These are phyloP conservation scores for Tangara arthus DNA, from an alignment of 2,797 vertebrate genomes.

Conservation along the genomic window DNA sequence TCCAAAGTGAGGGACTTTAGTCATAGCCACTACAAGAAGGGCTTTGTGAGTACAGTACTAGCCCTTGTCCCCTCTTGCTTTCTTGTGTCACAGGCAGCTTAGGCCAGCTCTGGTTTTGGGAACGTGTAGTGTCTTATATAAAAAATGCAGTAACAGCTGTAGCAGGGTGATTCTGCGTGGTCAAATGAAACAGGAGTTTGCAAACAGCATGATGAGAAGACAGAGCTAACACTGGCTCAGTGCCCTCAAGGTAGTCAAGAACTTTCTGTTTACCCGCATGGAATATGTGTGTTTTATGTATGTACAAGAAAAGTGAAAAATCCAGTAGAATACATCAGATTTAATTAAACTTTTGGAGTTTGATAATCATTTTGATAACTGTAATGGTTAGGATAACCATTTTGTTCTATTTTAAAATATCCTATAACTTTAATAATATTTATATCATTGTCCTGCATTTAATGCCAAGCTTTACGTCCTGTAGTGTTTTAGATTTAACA, in stretches of 20 bases:
- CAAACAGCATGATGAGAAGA: background rate
- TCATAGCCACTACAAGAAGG: background rate
- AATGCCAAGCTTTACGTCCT: background rate
- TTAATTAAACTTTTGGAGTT: background rate
- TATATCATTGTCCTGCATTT: background rate
- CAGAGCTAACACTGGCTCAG: background rate
- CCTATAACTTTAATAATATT: background rate
- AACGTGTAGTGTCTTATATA: background rate
- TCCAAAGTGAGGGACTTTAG: background rate
- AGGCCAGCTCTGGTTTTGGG: background rate
- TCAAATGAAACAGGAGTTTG: background rate
- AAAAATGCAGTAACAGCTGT: background rate
- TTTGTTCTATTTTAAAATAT: background rate
- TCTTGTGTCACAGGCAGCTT: background rate
- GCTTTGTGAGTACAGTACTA: background rate
- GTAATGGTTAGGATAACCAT: background rate
- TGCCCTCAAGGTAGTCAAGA: background rate
- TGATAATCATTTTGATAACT: background rate
- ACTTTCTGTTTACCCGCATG: background rate
- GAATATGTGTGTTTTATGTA: accelerated
- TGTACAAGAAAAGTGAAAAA: background rate
- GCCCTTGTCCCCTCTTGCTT: background rate
- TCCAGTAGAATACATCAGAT: background rate
- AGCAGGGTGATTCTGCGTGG: accelerated
- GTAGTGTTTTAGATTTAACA: background rate